Evolutionary conservation across 1,140 invertebrate genomes (phyloP), one percentile per base, ranked within the genome.

Genomic region (Mizuhopecten yessoensis): DNA sequence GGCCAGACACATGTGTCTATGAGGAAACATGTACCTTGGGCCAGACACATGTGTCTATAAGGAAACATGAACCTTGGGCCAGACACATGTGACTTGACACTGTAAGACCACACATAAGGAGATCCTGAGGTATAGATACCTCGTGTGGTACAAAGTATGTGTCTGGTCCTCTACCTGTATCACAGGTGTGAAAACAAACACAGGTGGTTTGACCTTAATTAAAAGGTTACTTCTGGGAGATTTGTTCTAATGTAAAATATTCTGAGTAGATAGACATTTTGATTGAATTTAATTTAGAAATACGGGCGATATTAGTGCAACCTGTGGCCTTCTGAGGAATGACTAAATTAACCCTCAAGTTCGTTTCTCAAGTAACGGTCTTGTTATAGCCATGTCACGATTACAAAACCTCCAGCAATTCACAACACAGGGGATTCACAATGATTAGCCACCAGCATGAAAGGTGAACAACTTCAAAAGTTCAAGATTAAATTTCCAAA

Each of bases 401-500:
- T 75, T 75, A 29, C 11, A 11, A 3, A 29, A 75, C 23, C 3
- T 75, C 5, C 5, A 29, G 57, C 20, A 49, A 49, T 20, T 49
- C 45, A 9, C 57, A 29, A 75, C 57, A 75, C 29, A n/a, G 29
- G 57, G 57, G 57, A n/a, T 75, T 75, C 57, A 75, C 57, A n/a
- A 29, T 1, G 57, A 75, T 75, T 29, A 75, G n/a, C 57, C 29
- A 75, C 57, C 57, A 75, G 57, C 57, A 75, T 75, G 57, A 29
- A 75, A 29, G 57, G 23, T 75, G 57, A 75, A 75, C 57, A 75
- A 75, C 1, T 75, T 75, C 45, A 13, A 49, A 49, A 5, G 45
- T 29, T 75, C n/a, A 75, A 75, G 29, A 75, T 75, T 75, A 75
- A 75, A 75, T 75, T 75, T 75, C 23, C n/a, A 57, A 57, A 57